Base-by-base conservation (phyloP, 2,888 invertebrate genomes). In the Phaedon cochleariae region DNA sequence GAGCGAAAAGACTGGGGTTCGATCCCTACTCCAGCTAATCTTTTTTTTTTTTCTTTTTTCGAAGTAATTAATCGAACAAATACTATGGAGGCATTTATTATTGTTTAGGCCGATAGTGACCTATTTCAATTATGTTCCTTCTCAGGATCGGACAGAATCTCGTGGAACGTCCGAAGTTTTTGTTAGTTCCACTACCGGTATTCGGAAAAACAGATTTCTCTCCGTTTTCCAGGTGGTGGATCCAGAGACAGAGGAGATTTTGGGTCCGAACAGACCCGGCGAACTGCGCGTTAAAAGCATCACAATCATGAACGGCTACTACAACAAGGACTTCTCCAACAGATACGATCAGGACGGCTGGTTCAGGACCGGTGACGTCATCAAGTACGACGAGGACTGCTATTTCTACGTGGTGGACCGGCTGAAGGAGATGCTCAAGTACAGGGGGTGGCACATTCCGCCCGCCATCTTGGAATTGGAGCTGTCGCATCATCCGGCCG, bases 391-490 rank as follows among this genome's bases (percentile, higher is more conserved):
- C 67, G 82, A 84, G 15, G 77, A 84, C 15, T 81, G 81, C 70
- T 83, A 85, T 70, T 85, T 83, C 62, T 86, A 79, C 75, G 83
- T 85, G 45, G 81, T 86, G 0, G 87, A 87, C 37, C 79, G 87
- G 15, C 79, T 85, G 2, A 87, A 87, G 69, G 80, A 85, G 68
- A 77, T 87, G 66, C 76, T 87, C n/a, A 87, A 86, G 73, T 87
- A 85, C 72, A 83, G 77, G 68, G 83, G 79, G 52, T 80, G 85
- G 80, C 86, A 87, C 76, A 86, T 87, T 12, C 71, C 77, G 6
- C 81, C 82, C 2, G 75, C 77, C 0, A 68, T 76, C 45, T 51
- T 82, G 15, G 81, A 82, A 69, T 67, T 68, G 6, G 59, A 76
- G 54, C 61, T 82, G 15, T 63, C 71, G 3, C 64, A 73, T 17